A percentile compares a stretch with the other conserved stretches of the same genome.
phyloP scores from a whole-genome alignment of 1,140 invertebrate species.

The Drosophila tani region DNA sequence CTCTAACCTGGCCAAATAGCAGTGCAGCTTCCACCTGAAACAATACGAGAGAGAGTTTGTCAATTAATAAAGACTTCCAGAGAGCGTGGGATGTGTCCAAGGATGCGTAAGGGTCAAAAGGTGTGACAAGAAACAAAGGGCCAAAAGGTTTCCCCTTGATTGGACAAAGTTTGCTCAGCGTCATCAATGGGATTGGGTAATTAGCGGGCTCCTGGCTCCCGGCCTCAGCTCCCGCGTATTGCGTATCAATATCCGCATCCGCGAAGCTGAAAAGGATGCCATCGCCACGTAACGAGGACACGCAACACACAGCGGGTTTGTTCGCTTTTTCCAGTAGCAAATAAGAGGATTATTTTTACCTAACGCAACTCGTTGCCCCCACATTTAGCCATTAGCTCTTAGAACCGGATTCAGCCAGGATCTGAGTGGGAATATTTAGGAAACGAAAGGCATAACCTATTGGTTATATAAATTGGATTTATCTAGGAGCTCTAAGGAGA shows the following conservation, averaged over 20 bases:
- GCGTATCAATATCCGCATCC: conserved; percentile 15
- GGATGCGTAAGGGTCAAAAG: conserved; percentile 19
- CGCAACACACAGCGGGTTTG: conserved; percentile 1
- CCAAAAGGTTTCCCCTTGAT: conserved; percentile 23
- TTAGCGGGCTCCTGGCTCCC: conserved; percentile 4
- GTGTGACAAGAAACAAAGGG: conserved; percentile 32
- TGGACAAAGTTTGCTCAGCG: conserved; percentile 30
- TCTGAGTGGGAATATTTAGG: not conserved
- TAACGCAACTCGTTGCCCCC: not conserved
- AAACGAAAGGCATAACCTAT: not conserved
- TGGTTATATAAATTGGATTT: not conserved
- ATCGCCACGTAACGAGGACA: conserved; percentile 9
- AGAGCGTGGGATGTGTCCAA: conserved; percentile 1
- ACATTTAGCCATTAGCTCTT: not conserved
- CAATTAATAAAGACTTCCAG: conserved; percentile 45
- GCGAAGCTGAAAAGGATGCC: not conserved
- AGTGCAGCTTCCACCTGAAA: conserved; percentile 66
- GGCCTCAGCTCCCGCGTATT: not conserved
- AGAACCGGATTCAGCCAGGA: not conserved
- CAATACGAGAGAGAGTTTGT: conserved; percentile 33
- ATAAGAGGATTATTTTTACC: conserved; percentile 19
- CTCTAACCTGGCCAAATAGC: conserved; percentile 60
- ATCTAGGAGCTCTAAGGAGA: not conserved
- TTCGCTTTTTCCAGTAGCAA: not conserved
- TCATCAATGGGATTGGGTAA: conserved; percentile 46